These are phyloP conservation scores for Saccopteryx bilineata DNA, from an alignment of 2,113 vertebrate species.

Conservation along the genomic window DNA sequence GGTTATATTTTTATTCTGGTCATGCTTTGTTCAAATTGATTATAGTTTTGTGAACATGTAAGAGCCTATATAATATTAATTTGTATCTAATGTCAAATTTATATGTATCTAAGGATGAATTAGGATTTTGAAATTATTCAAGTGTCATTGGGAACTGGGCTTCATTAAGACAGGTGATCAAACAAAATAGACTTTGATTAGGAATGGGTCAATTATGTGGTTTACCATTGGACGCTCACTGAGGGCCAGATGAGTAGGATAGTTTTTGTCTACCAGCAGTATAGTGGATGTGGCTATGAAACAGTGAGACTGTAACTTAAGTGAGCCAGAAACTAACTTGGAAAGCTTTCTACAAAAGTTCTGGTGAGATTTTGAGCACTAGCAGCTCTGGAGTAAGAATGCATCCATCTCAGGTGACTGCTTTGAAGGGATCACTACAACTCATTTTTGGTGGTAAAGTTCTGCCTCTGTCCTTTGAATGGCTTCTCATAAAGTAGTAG, in stretches of 20 bases:
- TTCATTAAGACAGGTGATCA: slow-evolving; percentile 51
- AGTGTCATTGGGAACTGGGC: not conserved
- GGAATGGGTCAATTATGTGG: not conserved
- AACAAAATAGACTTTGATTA: slow-evolving; percentile 54
- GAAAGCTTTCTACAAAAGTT: slow-evolving; percentile 57
- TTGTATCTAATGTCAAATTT: slow-evolving; percentile 61
- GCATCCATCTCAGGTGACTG: slow-evolving; percentile 30
- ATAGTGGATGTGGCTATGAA: not conserved
- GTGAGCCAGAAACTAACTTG: slow-evolving; percentile 26
- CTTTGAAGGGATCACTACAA: slow-evolving; percentile 49
- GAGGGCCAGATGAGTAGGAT: not conserved
- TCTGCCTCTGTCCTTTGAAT: slow-evolving; percentile 55
- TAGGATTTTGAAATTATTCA: slow-evolving; percentile 55
- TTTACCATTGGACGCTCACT: not conserved
- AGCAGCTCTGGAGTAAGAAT: slow-evolving; percentile 59
- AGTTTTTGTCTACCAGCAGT: not conserved
- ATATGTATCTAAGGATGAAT: slow-evolving; percentile 38
- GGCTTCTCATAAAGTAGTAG: slow-evolving; percentile 49
- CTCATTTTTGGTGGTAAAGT: not conserved
- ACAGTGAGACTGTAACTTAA: not conserved
- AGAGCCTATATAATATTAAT: slow-evolving; percentile 62
- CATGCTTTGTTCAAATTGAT: slow-evolving; percentile 55
- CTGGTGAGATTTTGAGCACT: not conserved
- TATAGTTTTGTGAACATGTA: slow-evolving; percentile 61
- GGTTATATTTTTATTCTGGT: slow-evolving; percentile 57